Evolutionary conservation across 2,797 vertebrate genomes (phyloP), one percentile per base, ranked within the genome.

Genomic region (Pseudocheirus occidentalis): DNA sequence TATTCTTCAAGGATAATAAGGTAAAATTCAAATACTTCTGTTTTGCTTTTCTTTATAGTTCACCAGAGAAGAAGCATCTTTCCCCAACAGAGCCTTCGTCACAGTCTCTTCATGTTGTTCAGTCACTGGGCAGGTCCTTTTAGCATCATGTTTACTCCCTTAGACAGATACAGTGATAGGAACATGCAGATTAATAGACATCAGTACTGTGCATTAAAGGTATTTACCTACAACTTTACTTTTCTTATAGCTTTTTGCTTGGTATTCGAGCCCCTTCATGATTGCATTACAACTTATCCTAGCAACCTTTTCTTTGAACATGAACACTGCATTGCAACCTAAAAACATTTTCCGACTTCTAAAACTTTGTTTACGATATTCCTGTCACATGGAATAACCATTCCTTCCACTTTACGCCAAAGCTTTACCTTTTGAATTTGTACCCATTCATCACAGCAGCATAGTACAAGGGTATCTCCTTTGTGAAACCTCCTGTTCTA

Each of bases 101-200:
- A 99, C 98, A 99, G 99, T 97, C 99, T 99, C 4, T 99, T 99
- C 97, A 99, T 99, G 99, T 98, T 99, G 98, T 99, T 99, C 99
- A 99, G 99, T 98, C 99, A 99, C 97, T 99, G 99, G 99, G 99
- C 99, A 1, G 99, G 99, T n/a, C 99, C 99, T 97, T 99, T 99
- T 96, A 99, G 99, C 99, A 99, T 99, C 98, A 99, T 99, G 99
- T 99, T 99, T 98, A 99, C 99, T 13, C 99, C 99, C 3, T 98
- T 99, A 97, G 99, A 99, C 98, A 99, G 99, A 98, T 99, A 99
- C 99, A 99, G 99, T 95, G 99, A 99, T 97, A 99, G 99, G 97
- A 99, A 99, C 98, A 99, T 99, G 99, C 99, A 99, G 98, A 99
- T 99, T 98, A 99, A 99, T 98, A 99, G 99, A 94, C 99, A 99